A percentile compares a stretch with the other conserved stretches of the same genome.
Conservation (phyloP, 2,797 vertebrate genomes). For the Protosalanx chinensis region DNA sequence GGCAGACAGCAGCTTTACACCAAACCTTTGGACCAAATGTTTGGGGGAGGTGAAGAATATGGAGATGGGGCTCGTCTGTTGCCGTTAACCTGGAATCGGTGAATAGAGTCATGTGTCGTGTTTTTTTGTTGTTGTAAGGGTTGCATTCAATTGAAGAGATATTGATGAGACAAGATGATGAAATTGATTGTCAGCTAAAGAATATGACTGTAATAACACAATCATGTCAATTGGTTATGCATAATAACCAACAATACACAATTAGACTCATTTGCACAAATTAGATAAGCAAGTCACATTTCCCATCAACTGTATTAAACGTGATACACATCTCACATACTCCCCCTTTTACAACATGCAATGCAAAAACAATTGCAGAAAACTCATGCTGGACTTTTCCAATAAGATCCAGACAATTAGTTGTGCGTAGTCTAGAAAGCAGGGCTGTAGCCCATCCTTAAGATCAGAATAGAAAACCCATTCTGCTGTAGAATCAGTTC, state of each 20-base stretch:
- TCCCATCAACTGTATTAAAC: not conserved
- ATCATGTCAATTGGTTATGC: not conserved
- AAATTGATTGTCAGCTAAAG: conserved; percentile 12
- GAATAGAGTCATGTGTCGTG: conserved; percentile 59
- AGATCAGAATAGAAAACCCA: conserved; percentile 32
- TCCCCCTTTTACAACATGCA: conserved; percentile 37
- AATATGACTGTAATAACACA: not conserved
- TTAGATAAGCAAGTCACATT: not conserved
- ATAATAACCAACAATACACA: not conserved
- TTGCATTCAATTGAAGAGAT: conserved; percentile 38
- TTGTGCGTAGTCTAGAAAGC: conserved; percentile 23
- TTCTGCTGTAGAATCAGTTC: not conserved
- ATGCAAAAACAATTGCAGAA: conserved; percentile 45
- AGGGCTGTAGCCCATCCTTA: not conserved
- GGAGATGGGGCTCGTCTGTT: conserved; percentile 59
- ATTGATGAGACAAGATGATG: conserved; percentile 34
- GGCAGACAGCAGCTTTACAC: conserved; percentile 91
- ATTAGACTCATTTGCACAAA: not conserved
- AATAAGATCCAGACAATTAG: conserved; percentile 46
- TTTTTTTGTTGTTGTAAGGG: conserved; percentile 4
- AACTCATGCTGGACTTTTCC: conserved; percentile 52
- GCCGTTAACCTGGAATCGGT: conserved; percentile 70
- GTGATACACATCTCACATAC: conserved; percentile 26
- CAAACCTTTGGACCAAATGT: conserved; percentile 64
- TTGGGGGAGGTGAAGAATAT: conserved; percentile 53